These are phyloP conservation scores for Elaeidobius kamerunicus DNA, from an alignment of 2,888 invertebrate species.

Conservation along the genomic window DNA sequence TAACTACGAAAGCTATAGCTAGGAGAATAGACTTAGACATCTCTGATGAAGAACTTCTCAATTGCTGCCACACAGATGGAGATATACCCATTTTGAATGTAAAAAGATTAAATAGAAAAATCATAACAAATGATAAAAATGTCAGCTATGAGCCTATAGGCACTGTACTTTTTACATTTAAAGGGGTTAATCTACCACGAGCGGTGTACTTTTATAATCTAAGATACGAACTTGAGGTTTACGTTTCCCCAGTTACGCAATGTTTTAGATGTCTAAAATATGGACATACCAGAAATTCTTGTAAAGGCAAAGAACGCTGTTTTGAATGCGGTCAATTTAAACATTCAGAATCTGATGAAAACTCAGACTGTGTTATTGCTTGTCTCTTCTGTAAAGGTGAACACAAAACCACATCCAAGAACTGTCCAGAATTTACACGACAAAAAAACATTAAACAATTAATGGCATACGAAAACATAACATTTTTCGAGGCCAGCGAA, in stretches of 20 bases:
- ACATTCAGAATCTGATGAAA: neutral
- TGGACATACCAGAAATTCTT: conserved; percentile 3
- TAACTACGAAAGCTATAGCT: conserved; percentile 4
- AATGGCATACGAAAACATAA: conserved; percentile 2
- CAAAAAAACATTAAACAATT: conserved; percentile 8
- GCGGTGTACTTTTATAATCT: neutral
- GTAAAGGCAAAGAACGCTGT: conserved; percentile 4
- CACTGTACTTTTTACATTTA: conserved; percentile 6
- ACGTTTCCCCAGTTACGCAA: conserved; percentile 11
- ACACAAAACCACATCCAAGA: neutral
- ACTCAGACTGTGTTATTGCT: neutral
- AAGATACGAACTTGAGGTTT: neutral
- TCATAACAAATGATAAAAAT: neutral
- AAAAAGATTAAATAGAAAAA: conserved; percentile 2
- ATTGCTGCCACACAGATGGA: neutral
- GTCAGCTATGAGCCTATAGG: neutral
- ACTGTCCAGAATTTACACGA: neutral
- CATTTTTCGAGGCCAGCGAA: conserved; percentile 1
- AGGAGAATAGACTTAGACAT: neutral
- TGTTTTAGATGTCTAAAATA: conserved; percentile 3
- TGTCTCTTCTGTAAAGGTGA: neutral
- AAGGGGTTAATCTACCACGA: neutral
- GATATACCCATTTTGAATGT: neutral
- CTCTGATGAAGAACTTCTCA: conserved; percentile 2
- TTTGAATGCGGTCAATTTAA: neutral